These are phyloP conservation scores for Anoplius nigerrimus DNA, from an alignment of 2,888 invertebrate species.

Conservation along the genomic window DNA sequence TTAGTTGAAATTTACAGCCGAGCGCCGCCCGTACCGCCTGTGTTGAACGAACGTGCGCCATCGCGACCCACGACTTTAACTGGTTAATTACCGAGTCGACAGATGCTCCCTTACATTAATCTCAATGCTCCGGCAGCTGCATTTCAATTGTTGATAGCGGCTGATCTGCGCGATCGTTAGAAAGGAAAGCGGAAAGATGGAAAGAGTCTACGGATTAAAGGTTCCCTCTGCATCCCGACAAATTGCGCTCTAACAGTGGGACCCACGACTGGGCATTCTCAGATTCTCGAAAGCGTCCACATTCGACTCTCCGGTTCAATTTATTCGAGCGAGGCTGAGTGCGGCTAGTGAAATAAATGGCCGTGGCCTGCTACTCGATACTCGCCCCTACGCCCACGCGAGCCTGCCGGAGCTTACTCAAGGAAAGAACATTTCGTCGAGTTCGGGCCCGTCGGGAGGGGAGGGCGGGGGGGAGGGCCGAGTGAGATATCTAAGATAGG, in stretches of 20 bases:
- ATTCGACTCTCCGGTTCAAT: not conserved
- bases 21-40: constrained; percentile 25
- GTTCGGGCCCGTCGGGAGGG: constrained; percentile 27
- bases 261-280: too few relatives aligned
- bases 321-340: constrained; percentile 5
- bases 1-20: constrained; percentile 33
- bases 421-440: constrained; percentile 35
- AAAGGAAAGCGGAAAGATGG: too few relatives aligned
- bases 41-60: not conserved
- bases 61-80: too few relatives aligned
- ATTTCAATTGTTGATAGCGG: too few relatives aligned
- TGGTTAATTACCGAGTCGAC: too few relatives aligned
- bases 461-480: constrained; percentile 31
- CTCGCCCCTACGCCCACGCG: constrained; percentile 51
- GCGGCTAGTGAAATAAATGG: constrained; percentile 50
- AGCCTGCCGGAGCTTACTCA: constrained; percentile 33
- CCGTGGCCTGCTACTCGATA: constrained; percentile 50
- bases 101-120: too few relatives aligned
- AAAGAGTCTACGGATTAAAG: too few relatives aligned
- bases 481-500: constrained; percentile 60
- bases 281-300: not conserved
- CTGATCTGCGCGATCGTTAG: too few relatives aligned
- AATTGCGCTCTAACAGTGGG: too few relatives aligned
- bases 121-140: too few relatives aligned
- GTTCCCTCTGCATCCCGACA: too few relatives aligned